Conservation (phyloP, 2,797 vertebrate species). For the Scolopax rusticola region DNA sequence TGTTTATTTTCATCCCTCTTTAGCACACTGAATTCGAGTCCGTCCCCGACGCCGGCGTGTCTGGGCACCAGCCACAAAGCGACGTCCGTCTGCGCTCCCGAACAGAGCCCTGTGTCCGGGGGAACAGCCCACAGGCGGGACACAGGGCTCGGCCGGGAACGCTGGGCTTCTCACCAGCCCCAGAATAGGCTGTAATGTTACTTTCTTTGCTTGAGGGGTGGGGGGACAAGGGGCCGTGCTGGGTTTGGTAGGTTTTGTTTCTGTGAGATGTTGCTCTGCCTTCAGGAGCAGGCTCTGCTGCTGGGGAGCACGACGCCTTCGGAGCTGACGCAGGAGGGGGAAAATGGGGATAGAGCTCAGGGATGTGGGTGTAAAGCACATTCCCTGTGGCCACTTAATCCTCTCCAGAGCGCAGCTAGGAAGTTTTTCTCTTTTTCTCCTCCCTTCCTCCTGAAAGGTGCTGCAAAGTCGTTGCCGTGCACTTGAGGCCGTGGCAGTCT, state of each 20-base stretch:
- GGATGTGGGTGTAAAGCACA: fast-evolving
- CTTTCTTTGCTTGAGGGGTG: background rate
- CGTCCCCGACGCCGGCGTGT: fast-evolving
- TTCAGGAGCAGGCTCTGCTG: background rate
- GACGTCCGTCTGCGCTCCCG: background rate
- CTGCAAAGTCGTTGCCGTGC: background rate
- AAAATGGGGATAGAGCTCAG: background rate
- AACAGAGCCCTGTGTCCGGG: background rate
- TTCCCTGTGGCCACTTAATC: fast-evolving
- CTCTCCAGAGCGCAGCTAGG: background rate
- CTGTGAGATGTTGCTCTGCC: background rate
- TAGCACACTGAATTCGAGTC: background rate
- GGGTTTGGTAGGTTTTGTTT: background rate
- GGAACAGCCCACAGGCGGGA: background rate
- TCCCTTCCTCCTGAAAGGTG: background rate
- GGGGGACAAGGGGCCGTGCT: background rate
- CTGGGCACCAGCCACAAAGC: background rate
- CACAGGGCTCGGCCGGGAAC: background rate
- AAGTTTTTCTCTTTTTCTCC: background rate
- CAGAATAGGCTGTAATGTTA: background rate
- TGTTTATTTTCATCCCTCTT: background rate
- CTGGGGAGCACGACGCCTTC: background rate
- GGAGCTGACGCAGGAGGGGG: background rate
- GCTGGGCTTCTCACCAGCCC: background rate
- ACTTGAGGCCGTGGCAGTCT: background rate